Evolutionary conservation across 1,140 invertebrate species (phyloP).

Genomic region (Drosophila melanica): DNA sequence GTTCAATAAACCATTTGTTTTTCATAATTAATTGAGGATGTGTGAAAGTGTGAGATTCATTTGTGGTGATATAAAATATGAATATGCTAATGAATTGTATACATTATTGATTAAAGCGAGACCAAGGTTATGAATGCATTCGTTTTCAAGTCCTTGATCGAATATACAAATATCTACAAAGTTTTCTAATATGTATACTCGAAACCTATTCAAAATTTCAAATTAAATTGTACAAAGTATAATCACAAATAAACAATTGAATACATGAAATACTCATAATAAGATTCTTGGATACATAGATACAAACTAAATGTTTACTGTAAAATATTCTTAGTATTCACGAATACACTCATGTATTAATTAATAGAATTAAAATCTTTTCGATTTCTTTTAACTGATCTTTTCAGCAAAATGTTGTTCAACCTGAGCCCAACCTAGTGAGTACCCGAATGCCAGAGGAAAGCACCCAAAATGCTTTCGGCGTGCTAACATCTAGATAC

Average conservation of each 20-base stretch:
- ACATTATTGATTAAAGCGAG: constrained; percentile 40
- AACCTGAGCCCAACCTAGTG: constrained; percentile 58
- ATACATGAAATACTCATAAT: background rate
- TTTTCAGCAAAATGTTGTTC: constrained; percentile 61
- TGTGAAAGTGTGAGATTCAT: constrained; percentile 55
- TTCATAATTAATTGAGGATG: constrained; percentile 42
- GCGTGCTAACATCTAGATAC: constrained; percentile 57
- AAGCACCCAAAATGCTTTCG: constrained; percentile 50
- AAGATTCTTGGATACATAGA: too few species aligned
- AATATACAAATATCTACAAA: constrained; percentile 1
- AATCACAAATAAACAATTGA: background rate
- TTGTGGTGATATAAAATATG: constrained; percentile 51
- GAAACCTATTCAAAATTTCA: too few species aligned
- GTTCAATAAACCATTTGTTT: constrained; percentile 40
- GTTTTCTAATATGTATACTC: too few species aligned
- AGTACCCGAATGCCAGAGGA: constrained; percentile 53
- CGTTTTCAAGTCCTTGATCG: constrained; percentile 3
- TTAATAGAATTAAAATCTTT: background rate
- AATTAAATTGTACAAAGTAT: too few species aligned
- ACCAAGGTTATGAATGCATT: constrained; percentile 28
- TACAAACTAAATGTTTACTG: too few species aligned
- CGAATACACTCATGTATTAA: background rate
- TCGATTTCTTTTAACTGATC: background rate
- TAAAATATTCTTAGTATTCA: background rate
- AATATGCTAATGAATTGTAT: constrained; percentile 47